These are phyloP conservation scores for Ranitomeya imitator DNA, from an alignment of 2,113 vertebrate genomes.

Conservation along the genomic window DNA sequence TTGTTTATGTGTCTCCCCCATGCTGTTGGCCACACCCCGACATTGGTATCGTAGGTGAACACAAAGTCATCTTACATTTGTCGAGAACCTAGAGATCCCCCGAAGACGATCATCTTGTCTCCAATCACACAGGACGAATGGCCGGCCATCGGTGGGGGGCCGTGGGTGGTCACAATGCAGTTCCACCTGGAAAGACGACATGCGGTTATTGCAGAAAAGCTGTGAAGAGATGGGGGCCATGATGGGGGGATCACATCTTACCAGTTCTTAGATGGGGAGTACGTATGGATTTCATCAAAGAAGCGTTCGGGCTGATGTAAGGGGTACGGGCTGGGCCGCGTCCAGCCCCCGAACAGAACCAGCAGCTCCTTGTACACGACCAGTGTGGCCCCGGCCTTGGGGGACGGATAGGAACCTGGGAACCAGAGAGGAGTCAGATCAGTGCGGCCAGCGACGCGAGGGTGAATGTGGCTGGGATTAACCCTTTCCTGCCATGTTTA, in stretches of 20 bases:
- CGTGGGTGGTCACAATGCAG: conserved; percentile 95
- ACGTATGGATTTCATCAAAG: conserved; percentile 98
- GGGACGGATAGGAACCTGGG: conserved; percentile 95
- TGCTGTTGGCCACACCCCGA: too few species aligned
- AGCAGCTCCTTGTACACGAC: conserved; percentile 95
- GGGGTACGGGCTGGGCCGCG: conserved; percentile 93
- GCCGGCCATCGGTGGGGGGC: conserved; percentile 96
- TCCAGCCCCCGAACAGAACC: conserved; percentile 97
- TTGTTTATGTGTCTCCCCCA: too few species aligned
- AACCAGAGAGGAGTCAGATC: background rate
- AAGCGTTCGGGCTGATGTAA: conserved; percentile 96
- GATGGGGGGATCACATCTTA: conserved; percentile 65
- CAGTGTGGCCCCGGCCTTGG: conserved; percentile 94
- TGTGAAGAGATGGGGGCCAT: too few species aligned
- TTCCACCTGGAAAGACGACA: conserved; percentile 86
- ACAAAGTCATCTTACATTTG: conserved; percentile 83
- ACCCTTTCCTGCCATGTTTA: too few species aligned
- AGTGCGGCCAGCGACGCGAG: background rate
- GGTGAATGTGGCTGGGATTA: too few species aligned
- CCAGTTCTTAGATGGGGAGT: conserved; percentile 98
- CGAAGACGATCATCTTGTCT: conserved; percentile 96
- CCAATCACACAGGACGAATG: conserved; percentile 95
- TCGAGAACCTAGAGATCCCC: conserved; percentile 91
- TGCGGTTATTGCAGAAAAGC: background rate
- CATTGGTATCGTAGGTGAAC: background rate